Percentiles rank a stretch among this genome's conserved stretches.
Evolutionary conservation across 2,113 vertebrate genomes (phyloP).

Genomic region (Dendrocopos noguchii): DNA sequence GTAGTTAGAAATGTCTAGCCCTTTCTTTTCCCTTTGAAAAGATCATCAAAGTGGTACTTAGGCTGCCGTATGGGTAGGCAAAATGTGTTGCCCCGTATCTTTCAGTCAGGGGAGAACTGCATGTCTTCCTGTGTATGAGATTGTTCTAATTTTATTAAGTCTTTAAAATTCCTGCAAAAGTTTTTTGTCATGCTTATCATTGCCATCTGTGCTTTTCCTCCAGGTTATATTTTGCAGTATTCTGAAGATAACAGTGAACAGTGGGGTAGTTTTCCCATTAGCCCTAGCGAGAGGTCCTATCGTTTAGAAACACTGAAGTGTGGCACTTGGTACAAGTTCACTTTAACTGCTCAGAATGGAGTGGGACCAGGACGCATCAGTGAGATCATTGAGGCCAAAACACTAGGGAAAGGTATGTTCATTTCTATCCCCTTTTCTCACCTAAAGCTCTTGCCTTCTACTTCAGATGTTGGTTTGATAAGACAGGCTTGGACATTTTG

Average conservation of each 20-base stretch:
- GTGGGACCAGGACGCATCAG: constrained; percentile 98
- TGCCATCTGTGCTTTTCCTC: not conserved
- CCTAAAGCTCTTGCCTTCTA: not conserved
- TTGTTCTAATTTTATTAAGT: not conserved
- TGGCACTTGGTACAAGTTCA: constrained; percentile 99
- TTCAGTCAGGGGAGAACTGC: not conserved
- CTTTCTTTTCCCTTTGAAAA: not conserved
- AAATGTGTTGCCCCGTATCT: not conserved
- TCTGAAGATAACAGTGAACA: constrained; percentile 99
- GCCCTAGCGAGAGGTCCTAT: constrained; percentile 95
- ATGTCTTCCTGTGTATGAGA: not conserved
- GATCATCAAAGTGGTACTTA: not conserved
- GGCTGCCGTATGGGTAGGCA: not conserved
- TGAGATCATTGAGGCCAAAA: constrained; percentile 99
- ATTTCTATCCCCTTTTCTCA: not conserved
- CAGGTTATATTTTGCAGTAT: constrained; percentile 97
- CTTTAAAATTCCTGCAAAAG: not conserved
- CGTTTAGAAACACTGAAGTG: constrained; percentile 95
- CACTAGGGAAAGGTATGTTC: constrained; percentile 90
- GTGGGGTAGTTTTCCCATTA: constrained; percentile 98
- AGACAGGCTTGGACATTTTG: not conserved
- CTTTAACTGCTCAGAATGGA: constrained; percentile 96
- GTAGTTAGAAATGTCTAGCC: not conserved
- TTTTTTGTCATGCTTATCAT: not conserved
- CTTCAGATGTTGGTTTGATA: not conserved